phyloP scores from a whole-genome alignment of 2,797 vertebrate species.

The Crenichthys baileyi region DNA sequence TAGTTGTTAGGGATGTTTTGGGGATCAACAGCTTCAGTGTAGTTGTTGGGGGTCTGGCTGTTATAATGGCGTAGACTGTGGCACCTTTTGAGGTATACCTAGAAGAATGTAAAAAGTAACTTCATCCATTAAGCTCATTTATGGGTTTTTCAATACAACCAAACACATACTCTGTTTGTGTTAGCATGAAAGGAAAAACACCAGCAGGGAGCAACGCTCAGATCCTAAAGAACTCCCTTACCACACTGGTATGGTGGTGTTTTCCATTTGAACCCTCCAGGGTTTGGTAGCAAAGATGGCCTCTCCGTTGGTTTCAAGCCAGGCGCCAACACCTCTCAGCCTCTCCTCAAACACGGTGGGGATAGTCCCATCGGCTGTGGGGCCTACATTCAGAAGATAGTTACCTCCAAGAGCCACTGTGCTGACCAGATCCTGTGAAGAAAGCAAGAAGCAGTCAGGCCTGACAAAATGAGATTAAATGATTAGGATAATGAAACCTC shows the following conservation, averaged over 20 bases:
- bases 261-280: conserved; percentile 90
- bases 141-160: neutral
- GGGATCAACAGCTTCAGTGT: conserved; percentile 80
- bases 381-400: conserved; percentile 95
- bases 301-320: conserved; percentile 89
- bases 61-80: conserved; percentile 85
- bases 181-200: neutral
- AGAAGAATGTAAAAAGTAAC: neutral
- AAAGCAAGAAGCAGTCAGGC: neutral
- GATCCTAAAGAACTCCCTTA: conserved; percentile 69
- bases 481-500: no score
- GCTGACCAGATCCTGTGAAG: conserved; percentile 86
- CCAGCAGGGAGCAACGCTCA: neutral
- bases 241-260: conserved; percentile 81
- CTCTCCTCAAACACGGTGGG: conserved; percentile 90
- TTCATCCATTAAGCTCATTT: neutral
- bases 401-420: conserved; percentile 93
- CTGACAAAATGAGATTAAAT: neutral
- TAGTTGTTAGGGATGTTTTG: conserved; percentile 72
- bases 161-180: neutral
- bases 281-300: conserved; percentile 90
- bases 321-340: conserved; percentile 88
- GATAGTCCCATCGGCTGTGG: conserved; percentile 91
- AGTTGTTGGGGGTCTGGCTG: conserved; percentile 76
- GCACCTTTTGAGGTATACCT: conserved; percentile 90